Base-by-base conservation (phyloP, 2,888 invertebrate species). In the Gymnoscelis rufifasciata region DNA sequence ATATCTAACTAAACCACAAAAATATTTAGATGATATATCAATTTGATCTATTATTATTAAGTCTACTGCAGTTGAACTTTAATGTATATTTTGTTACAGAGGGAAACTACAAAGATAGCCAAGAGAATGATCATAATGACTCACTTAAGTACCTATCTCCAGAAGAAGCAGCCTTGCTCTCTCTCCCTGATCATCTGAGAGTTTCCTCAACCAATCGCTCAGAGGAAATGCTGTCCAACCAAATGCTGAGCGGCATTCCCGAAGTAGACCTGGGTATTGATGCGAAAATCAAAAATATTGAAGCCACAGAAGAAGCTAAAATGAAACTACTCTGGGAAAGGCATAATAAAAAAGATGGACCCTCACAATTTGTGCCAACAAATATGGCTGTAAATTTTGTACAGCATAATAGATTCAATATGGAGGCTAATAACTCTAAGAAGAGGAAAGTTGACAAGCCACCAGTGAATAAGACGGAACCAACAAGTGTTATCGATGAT, bases 201-300 rank as follows among this genome's bases (percentile, higher is more conserved):
- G 92, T 94, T 47, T 95, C 96, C 1, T 94, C 96, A 0, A 92
- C 94, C 0, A 95, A 96, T 43, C 71, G 94, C 70, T 97, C 96
- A 1, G 99, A 99, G 79, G 99, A 99, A 88, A 98, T 99, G 97
- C 91, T 99, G 64, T 99, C 99, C 2, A 98, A 99, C 90, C 99
- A 99, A 90, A 99, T 99, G 99, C 89, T 99, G 3, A 98, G 97
- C 71, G 99, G 99, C 27, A 99, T 99, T 58, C 99, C 99, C 0
- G 99, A 99, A 89, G 97, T 99, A 0, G 99, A 99, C 83, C 90
- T 99, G 41, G 99, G 99, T n/a, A 98, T 99, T 62, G 97, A 98
- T 68, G 97, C 97, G 0, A 98, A 99, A 89, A 99, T 99, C 54
- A 94, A 93, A 69, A 99, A 99, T 76, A 99, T 99, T 60, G 98